These are phyloP conservation scores for Meta bourneti DNA, from an alignment of 2,888 invertebrate genomes.

Conservation along the genomic window DNA sequence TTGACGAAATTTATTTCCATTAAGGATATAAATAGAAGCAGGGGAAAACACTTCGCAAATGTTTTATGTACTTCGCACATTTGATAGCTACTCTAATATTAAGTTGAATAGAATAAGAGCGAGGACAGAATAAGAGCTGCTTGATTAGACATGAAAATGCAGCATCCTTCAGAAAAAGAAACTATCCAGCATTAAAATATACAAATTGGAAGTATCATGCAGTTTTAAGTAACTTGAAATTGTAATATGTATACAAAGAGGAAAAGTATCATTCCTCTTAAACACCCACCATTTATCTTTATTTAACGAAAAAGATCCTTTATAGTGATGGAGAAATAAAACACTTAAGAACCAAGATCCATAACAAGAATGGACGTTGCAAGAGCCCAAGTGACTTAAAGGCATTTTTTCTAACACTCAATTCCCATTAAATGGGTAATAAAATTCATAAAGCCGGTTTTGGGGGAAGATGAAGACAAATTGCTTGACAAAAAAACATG, in stretches of 20 bases:
- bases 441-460: constrained; percentile 36
- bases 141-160: neutral
- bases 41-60: too few species aligned
- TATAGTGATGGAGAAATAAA: neutral
- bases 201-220: neutral
- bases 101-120: too few species aligned
- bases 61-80: too few species aligned
- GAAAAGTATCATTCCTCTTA: neutral
- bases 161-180: neutral
- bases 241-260: neutral
- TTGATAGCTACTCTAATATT: too few species aligned
- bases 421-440: constrained; percentile 51
- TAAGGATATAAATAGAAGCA: too few species aligned
- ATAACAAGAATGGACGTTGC: neutral
- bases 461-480: constrained; percentile 64
- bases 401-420: constrained; percentile 29
- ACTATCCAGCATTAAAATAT: neutral
- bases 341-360: neutral
- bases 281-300: neutral
- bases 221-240: neutral
- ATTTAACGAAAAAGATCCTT: neutral
- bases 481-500: constrained; percentile 13
- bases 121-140: too few species aligned
- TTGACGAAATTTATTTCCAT: too few species aligned
- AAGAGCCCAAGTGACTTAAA: constrained; percentile 17